Base-by-base conservation (phyloP, 2,797 vertebrate genomes). In the Tapirus indicus region DNA sequence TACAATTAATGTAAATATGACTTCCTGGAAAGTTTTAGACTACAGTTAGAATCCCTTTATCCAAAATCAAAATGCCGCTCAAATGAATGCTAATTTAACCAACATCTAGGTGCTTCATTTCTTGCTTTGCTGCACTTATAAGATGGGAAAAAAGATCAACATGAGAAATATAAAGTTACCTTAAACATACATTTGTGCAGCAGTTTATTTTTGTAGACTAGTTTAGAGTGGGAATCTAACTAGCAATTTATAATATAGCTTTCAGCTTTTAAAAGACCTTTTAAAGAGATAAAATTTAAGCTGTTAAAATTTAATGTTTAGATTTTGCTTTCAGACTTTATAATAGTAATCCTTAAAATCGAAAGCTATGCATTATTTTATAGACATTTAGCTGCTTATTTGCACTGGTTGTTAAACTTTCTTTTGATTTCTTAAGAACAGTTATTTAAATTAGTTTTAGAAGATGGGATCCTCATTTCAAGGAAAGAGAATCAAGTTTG, bases 1-100 rank as follows among this genome's bases (percentile, higher is more conserved):
- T 97, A 95, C 44, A 97, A 47, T 96, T 29, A 85, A 86, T 97
- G 80, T 98, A 96, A 97, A 95, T 97, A 91, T 3, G 66, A 75
- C 77, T 95, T 96, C 93, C 74, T 79, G 49, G n/a, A 78, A 98
- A 92, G 58, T 86, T 94, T 91, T 83, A 97, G 90, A 92, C 41
- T 58, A 60, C 52, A 87, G 78, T 93, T 91, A 96, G 69, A 94
- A 80, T 88, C 38, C 32, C n/a, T 95, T 91, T 88, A 89, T 72
- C 47, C 62, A 96, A 94, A 95, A 80, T 82, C 52, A 95, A 97
- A 97, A 78, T 92, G 75, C 93, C 96, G 78, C 60, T 97, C 88
- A 95, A 85, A 77, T 95, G 56, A 91, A 88, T 93, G 41, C 93
- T 66, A 92, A 78, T 80, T 95, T 94, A 95, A 83, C 85, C 25